Evolutionary conservation across 2,797 vertebrate genomes (phyloP).

Genomic region (Streptopelia turtur): DNA sequence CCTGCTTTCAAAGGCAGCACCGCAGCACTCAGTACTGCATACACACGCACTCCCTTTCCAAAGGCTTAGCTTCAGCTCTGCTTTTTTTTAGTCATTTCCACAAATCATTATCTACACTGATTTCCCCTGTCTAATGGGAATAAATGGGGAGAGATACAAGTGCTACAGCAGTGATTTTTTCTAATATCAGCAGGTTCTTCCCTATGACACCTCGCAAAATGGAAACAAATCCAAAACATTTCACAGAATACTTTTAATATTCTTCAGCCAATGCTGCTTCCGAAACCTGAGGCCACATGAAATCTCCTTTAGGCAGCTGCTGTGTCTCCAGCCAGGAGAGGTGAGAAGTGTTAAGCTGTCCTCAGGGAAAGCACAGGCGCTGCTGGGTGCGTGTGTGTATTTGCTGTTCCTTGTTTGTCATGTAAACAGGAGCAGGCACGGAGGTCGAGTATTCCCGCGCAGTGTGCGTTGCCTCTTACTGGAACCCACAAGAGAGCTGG

Average conservation of each 20-base stretch:
- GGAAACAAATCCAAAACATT: neutral
- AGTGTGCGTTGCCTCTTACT: neutral
- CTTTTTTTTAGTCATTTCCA: conserved; percentile 25
- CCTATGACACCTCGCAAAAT: neutral
- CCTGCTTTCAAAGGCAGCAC: neutral
- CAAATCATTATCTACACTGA: conserved; percentile 4
- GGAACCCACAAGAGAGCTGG: neutral
- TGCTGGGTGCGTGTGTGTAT: neutral
- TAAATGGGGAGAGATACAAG: neutral
- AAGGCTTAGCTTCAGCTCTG: neutral
- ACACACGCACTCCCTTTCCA: neutral
- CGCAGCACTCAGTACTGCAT: rapidly evolving
- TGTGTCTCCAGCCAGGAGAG: neutral
- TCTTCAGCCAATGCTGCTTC: neutral
- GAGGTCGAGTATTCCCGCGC: neutral
- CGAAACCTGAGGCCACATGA: neutral
- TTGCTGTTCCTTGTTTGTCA: neutral
- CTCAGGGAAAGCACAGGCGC: rapidly evolving
- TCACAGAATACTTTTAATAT: neutral
- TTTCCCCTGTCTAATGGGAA: neutral
- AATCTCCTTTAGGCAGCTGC: neutral
- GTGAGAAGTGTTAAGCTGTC: rapidly evolving
- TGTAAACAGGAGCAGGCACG: neutral
- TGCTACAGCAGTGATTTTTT: neutral
- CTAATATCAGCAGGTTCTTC: neutral